Base-by-base conservation (phyloP, 2,797 vertebrate genomes). In the Prunella strophiata region DNA sequence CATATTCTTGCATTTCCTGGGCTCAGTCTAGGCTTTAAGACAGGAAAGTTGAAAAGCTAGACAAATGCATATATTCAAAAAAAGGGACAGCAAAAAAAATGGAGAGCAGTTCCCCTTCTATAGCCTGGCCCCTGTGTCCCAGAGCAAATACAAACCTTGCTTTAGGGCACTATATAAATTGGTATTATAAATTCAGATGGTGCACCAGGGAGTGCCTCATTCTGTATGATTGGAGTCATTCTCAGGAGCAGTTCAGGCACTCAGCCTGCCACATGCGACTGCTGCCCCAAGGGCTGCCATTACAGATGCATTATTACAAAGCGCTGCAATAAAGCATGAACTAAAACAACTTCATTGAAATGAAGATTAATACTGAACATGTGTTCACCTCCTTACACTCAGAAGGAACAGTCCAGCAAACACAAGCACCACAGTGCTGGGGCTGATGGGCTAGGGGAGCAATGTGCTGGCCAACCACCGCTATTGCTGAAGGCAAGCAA, bases 171-270 rank as follows among this genome's bases (percentile, higher is more conserved):
- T 89, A 34, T 96, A 97, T 97, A 98, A 98, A 98, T 98, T 98
- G 96, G 97, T 97, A 97, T 98, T 98, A 98, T 98, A 98, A 98
- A 98, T 98, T 98, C 98, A 98, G 97, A 98, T 97, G 97, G 97
- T 97, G 95, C 98, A 97, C 97, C 96, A 96, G 98, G 98, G 98
- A 98, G 97, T 96, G 97, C 97, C 97, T 98, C 97, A 97, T 97
- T 98, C 97, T 97, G 97, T 98, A 95, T 97, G 97, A 98, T 97
- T 98, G 97, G 97, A 97, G 89, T 94, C 96, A 95, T 98, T 98
- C 97, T 98, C 96, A 86, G 95, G 97, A 98, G 98, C 97, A 96
- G 95, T 97, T 98, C 97, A 97, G 94, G 97, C 97, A 97, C 97
- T 97, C 97, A 97, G 97, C 96, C 97, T 98, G 97, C 97, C 97